These are phyloP conservation scores for Arnoldichthys spilopterus DNA, from an alignment of 2,797 vertebrate genomes.

Conservation along the genomic window DNA sequence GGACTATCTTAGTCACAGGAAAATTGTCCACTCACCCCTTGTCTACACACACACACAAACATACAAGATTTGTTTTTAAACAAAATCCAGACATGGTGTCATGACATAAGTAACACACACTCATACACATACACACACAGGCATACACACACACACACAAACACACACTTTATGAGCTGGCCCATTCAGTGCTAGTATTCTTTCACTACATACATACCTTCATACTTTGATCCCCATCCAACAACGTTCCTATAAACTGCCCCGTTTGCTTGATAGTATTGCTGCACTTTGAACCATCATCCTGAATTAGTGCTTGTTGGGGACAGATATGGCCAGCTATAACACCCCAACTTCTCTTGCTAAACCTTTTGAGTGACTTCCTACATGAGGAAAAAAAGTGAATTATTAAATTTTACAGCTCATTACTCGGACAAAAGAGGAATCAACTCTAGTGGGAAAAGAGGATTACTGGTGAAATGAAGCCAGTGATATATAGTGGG, in stretches of 20 bases:
- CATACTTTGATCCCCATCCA: slow-evolving; percentile 4
- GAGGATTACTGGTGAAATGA: slow-evolving; percentile 62
- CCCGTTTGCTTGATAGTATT: slow-evolving; percentile 14
- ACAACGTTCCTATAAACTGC: not conserved
- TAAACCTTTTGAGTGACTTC: slow-evolving; percentile 33
- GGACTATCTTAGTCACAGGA: too few relatives aligned
- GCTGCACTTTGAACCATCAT: not conserved
- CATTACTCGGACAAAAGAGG: slow-evolving; percentile 64
- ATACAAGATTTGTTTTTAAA: too few relatives aligned
- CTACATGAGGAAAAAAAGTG: slow-evolving; percentile 36
- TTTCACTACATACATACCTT: not conserved
- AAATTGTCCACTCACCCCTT: too few relatives aligned
- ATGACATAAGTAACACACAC: too few relatives aligned
- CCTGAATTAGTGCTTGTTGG: not conserved
- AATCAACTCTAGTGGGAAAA: slow-evolving; percentile 58
- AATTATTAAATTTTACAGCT: slow-evolving; percentile 67
- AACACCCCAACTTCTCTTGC: slow-evolving; percentile 23
- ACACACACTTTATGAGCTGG: not conserved
- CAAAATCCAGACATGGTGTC: too few relatives aligned
- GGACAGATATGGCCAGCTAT: not conserved
- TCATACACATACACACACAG: not conserved
- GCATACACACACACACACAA: slow-evolving; percentile 5
- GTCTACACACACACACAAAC: too few relatives aligned
- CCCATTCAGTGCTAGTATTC: not conserved
- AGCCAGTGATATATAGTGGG: slow-evolving; percentile 59